Evolutionary conservation across 2,888 invertebrate species (phyloP).

Genomic region (Crepidodera aurea): DNA sequence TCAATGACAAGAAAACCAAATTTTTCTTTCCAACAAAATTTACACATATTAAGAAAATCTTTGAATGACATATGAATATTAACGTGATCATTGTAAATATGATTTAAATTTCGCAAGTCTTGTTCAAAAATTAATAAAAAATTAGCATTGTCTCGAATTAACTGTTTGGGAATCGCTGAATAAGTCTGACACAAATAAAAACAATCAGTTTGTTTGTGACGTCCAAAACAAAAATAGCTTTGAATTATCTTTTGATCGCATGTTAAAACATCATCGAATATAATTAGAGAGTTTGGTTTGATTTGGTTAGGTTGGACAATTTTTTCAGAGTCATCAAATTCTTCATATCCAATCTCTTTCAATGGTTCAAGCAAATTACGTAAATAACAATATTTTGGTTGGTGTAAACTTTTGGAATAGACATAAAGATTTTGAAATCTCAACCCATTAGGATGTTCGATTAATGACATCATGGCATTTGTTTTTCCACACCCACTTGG

Average conservation of each 20-base stretch:
- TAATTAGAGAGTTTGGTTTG: conserved; percentile 18
- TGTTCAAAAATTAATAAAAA: conserved; percentile 26
- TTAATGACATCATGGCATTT: conserved; percentile 3
- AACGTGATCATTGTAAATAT: conserved; percentile 26
- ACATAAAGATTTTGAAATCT: too few species aligned
- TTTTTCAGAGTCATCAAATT: not conserved
- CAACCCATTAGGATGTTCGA: conserved; percentile 18
- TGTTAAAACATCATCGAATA: conserved; percentile 26
- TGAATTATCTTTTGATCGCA: conserved; percentile 26
- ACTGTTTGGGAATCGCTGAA: conserved; percentile 20
- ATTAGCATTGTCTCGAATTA: conserved; percentile 28
- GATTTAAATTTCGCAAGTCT: conserved; percentile 24
- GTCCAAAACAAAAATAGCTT: conserved; percentile 26
- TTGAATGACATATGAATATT: conserved; percentile 21
- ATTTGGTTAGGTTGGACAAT: not conserved
- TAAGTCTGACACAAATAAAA: conserved; percentile 32
- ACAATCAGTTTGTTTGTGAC: conserved; percentile 27
- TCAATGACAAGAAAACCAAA: conserved; percentile 10
- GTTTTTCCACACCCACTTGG: conserved; percentile 8
- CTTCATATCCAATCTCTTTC: not conserved
- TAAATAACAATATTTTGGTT: conserved; percentile 7
- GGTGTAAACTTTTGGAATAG: conserved; percentile 4
- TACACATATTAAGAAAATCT: conserved; percentile 16
- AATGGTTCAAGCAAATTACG: not conserved
- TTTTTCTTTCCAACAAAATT: conserved; percentile 20